Conservation (phyloP, 2,797 vertebrate genomes). For the Philypnodon macrostomus region DNA sequence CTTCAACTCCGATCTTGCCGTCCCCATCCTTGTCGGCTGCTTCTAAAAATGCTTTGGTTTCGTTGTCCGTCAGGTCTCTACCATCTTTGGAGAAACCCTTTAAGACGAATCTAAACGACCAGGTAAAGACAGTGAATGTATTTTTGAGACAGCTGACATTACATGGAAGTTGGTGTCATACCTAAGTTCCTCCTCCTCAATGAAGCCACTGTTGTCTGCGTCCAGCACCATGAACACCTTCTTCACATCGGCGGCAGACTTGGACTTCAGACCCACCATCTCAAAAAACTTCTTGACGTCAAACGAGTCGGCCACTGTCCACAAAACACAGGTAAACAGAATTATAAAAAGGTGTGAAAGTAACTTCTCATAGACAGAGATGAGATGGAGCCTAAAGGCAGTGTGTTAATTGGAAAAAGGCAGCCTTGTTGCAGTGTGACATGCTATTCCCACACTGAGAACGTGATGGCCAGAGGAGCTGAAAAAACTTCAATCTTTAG, state of each 20-base stretch:
- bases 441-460: conserved; percentile 23
- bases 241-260: conserved; percentile 82
- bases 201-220: conserved; percentile 91
- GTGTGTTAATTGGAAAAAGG: conserved; percentile 18
- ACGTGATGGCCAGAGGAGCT: conserved; percentile 39
- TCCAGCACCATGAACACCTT: conserved; percentile 92
- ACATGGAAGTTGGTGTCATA: conserved; percentile 58
- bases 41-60: conserved; percentile 87
- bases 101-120: conserved; percentile 80
- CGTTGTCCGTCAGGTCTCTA: conserved; percentile 87
- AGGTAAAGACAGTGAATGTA: neutral
- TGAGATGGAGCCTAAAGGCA: conserved; percentile 18
- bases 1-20: conserved; percentile 92
- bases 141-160: neutral
- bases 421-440: conserved; percentile 10
- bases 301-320: conserved; percentile 86
- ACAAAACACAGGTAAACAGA: conserved; percentile 7
- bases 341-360: neutral
- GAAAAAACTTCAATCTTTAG: no score
- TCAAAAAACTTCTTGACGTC: conserved; percentile 96
- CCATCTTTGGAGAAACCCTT: conserved; percentile 86
- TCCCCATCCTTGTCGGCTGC: conserved; percentile 96
- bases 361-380: neutral
- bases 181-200: conserved; percentile 95
- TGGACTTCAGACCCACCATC: conserved; percentile 89